A percentile compares a stretch with the other conserved stretches of the same genome.
These are phyloP conservation scores for Homarus gammarus DNA, from an alignment of 2,888 invertebrate species.

Conservation along the genomic window DNA sequence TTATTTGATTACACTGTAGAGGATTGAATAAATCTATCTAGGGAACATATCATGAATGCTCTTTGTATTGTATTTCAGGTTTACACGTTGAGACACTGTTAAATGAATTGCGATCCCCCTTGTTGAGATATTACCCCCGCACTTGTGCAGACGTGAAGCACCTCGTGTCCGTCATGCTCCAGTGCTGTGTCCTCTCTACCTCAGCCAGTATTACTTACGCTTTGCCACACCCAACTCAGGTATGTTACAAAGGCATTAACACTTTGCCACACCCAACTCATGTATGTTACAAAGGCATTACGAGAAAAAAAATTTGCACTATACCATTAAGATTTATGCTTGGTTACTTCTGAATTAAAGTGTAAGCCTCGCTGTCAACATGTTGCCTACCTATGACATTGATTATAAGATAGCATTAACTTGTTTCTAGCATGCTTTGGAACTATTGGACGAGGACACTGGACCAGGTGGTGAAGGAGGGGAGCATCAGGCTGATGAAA, in stretches of 20 bases:
- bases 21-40: no score
- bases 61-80: slow-evolving; percentile 22
- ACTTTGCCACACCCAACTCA: no score
- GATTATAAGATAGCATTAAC: background rate
- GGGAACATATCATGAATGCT: no score
- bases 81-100: slow-evolving; percentile 44
- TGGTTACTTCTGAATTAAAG: no score
- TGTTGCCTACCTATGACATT: no score
- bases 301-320: no score
- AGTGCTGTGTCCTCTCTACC: slow-evolving; percentile 53
- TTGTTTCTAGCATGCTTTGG: slow-evolving; percentile 11
- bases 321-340: no score
- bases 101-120: slow-evolving; percentile 58
- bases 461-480: slow-evolving; percentile 26
- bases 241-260: no score
- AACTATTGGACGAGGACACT: slow-evolving; percentile 40
- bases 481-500: slow-evolving; percentile 46
- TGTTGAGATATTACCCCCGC: slow-evolving; percentile 57
- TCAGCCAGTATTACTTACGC: slow-evolving; percentile 27
- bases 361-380: no score
- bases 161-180: slow-evolving; percentile 66
- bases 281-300: no score
- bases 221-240: slow-evolving; percentile 47
- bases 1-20: no score
- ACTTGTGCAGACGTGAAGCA: slow-evolving; percentile 63